Percentiles rank a stretch among this genome's conserved stretches.
Evolutionary conservation across 2,113 vertebrate genomes (phyloP).

Genomic region (Oreotrochilus melanogaster): DNA sequence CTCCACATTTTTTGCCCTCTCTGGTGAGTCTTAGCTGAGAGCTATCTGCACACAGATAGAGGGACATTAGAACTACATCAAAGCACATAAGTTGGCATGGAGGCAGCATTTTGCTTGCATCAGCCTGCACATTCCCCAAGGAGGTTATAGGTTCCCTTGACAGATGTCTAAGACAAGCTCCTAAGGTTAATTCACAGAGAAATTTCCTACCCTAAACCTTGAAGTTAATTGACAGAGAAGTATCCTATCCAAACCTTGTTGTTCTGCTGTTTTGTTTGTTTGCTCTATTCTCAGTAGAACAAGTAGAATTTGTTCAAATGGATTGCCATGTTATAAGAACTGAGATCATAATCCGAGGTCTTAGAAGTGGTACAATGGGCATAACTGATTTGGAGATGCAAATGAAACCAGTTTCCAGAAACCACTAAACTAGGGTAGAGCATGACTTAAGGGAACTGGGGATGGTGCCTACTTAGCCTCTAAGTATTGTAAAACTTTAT

Average conservation of each 20-base stretch:
- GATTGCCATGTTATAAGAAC: neutral
- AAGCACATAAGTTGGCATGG: neutral
- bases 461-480: neutral
- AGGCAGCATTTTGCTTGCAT: neutral
- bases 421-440: neutral
- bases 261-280: neutral
- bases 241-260: neutral
- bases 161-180: neutral
- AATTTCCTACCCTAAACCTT: neutral
- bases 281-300: neutral
- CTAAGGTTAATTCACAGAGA: neutral
- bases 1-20: neutral
- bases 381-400: neutral
- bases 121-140: neutral
- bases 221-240: neutral
- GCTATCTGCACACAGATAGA: neutral
- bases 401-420: neutral
- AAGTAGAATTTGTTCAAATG: neutral
- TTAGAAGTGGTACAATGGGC: neutral
- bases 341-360: neutral
- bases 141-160: neutral
- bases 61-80: neutral
- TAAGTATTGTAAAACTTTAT: neutral
- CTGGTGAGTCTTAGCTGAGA: neutral
- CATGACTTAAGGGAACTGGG: neutral